Percentiles rank a stretch among this genome's conserved stretches.
Conservation (phyloP, 2,888 invertebrate species). For the Tanytarsus gracilentus region DNA sequence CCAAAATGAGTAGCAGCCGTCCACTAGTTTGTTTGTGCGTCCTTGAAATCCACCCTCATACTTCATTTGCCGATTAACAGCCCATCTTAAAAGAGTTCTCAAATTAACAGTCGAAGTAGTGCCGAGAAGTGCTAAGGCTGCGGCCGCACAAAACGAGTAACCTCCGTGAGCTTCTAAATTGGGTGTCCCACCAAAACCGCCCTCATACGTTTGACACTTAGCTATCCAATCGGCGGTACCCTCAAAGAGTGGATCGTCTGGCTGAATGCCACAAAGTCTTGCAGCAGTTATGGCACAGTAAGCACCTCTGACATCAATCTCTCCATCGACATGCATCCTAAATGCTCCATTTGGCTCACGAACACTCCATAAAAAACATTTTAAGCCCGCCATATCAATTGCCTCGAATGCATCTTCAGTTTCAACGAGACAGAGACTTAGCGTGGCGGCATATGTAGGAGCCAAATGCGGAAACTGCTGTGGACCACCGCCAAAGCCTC, state of each 20-base stretch:
- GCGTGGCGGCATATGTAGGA: slow-evolving; percentile 94
- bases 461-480: slow-evolving; percentile 89
- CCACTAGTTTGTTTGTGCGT: slow-evolving; percentile 95
- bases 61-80: slow-evolving; percentile 81
- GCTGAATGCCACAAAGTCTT: slow-evolving; percentile 46
- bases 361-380: slow-evolving; percentile 68
- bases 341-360: slow-evolving; percentile 83
- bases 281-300: slow-evolving; percentile 94
- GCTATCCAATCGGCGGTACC: slow-evolving; percentile 88
- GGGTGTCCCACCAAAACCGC: slow-evolving; percentile 90
- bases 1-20: slow-evolving; percentile 99
- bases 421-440: slow-evolving; percentile 82
- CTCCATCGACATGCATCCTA: slow-evolving; percentile 83
- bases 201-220: slow-evolving; percentile 96
- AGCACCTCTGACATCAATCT: slow-evolving; percentile 89
- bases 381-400: slow-evolving; percentile 63
- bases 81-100: slow-evolving; percentile 74
- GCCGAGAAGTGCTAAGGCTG: slow-evolving; percentile 74
- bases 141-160: slow-evolving; percentile 96
- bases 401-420: slow-evolving; percentile 75
- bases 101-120: slow-evolving; percentile 66
- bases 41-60: slow-evolving; percentile 97
- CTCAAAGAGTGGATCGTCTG: slow-evolving; percentile 57
- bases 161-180: slow-evolving; percentile 98
- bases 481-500: slow-evolving; percentile 93